Evolutionary conservation across 2,113 vertebrate species (phyloP), one percentile per base, ranked within the genome.

Genomic region (Lates calcarifer): DNA sequence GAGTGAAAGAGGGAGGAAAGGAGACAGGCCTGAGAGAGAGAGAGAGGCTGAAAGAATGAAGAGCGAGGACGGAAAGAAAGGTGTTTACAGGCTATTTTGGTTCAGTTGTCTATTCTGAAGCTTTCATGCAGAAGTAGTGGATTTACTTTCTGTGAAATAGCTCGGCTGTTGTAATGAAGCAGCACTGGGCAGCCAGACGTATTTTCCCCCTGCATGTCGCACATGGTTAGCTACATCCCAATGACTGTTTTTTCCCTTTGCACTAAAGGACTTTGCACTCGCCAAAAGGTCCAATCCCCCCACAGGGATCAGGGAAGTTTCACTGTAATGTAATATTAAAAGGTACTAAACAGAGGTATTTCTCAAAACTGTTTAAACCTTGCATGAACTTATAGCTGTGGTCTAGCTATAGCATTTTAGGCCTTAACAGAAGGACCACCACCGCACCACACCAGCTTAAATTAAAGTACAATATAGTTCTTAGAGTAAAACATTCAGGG

Each of bases 41-140:
- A n/a, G n/a, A n/a, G n/a, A n/a, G n/a, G 28, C n/a, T 61, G 61
- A 72, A 13, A 58, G 57, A 70, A 15, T 53, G 70, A 64, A 39
- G 33, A 39, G 61, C 47, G 22, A 49, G 26, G 24, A 70, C 60
- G 58, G 70, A 84, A 81, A 66, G 56, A 68, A 70, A 84, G 51
- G 77, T 85, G 79, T 85, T 81, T 43, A 64, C n/a, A 1, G 47
- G 67, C 68, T 87, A 70, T 86, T 92, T 86, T 67, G 72, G 80
- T 35, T 76, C 29, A 8, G 49, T 39, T 65, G 73, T 43, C 70
- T 81, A 28, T 81, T 89, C 37, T 74, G 56, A 77, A 22, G 49
- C 83, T 66, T 73, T 89, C 85, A 85, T 87, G 87, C 89, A 92
- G 81, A 89, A 90, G 73, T 9, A 69, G 79, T 2, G n/a, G 60